Conservation (phyloP, 2,797 vertebrate genomes). For the Morelia viridis region DNA sequence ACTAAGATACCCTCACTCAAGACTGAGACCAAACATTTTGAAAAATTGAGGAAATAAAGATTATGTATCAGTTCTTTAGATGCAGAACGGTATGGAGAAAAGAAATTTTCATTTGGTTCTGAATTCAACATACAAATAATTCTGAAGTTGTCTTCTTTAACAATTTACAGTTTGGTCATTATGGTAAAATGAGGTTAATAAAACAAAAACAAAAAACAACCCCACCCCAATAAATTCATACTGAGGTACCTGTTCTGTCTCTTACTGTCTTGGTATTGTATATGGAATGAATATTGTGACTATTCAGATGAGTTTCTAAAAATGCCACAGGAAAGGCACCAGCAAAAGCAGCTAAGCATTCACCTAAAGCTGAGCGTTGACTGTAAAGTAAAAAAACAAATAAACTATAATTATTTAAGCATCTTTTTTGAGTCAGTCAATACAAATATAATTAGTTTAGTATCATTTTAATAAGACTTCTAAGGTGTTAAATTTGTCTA, state of each 20-base stretch:
- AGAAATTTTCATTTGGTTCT: too few relatives aligned
- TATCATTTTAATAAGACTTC: neutral
- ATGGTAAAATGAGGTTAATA: neutral
- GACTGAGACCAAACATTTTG: too few relatives aligned
- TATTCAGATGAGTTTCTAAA: conserved; percentile 90
- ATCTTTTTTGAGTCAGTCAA: neutral
- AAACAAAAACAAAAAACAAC: too few relatives aligned
- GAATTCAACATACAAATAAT: too few relatives aligned
- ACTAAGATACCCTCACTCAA: neutral
- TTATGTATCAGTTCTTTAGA: too few relatives aligned
- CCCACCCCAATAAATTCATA: neutral
- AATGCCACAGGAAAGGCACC: conserved; percentile 93
- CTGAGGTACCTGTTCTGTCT: conserved; percentile 82
- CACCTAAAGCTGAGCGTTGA: conserved; percentile 89
- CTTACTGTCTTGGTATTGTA: conserved; percentile 85
- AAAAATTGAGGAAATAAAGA: too few relatives aligned
- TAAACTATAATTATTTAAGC: neutral
- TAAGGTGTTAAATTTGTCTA: neutral
- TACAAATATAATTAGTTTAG: neutral
- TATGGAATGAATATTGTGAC: conserved; percentile 88
- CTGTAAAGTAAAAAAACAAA: conserved; percentile 69
- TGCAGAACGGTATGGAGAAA: too few relatives aligned
- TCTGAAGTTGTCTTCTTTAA: neutral
- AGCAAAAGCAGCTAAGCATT: conserved; percentile 91
- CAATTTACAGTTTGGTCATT: neutral